Conservation (phyloP, 2,888 invertebrate species). For the Monochamus alternatus region DNA sequence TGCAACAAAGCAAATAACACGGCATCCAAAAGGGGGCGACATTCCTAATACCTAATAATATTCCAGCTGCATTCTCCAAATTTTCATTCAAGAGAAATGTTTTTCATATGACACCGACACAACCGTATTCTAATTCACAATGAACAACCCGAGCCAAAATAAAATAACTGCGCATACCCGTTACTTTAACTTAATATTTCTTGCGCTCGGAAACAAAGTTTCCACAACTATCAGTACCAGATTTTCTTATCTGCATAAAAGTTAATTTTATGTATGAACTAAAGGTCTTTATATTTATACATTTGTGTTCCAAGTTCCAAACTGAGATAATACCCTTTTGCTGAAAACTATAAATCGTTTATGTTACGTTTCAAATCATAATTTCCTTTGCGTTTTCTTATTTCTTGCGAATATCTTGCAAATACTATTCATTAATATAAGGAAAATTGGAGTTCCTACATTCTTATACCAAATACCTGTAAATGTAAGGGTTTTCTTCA, state of each 20-base stretch:
- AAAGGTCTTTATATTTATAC: conserved; percentile 12
- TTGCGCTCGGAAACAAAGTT: conserved; percentile 7
- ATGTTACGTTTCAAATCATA: not conserved
- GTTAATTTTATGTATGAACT: conserved; percentile 18
- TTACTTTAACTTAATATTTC: conserved; percentile 12
- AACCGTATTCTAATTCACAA: conserved; percentile 8
- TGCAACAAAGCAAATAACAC: not conserved
- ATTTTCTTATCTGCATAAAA: conserved; percentile 19
- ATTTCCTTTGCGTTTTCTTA: too few species aligned
- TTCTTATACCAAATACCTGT: too few species aligned
- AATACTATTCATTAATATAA: too few species aligned
- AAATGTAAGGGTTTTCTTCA: too few species aligned
- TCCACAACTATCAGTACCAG: conserved; percentile 16
- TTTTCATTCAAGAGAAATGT: conserved; percentile 6
- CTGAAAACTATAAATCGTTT: too few species aligned
- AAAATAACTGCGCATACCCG: conserved; percentile 7
- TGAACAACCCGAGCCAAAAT: not conserved
- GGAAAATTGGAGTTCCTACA: too few species aligned
- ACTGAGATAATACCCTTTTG: too few species aligned
- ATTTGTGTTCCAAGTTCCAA: not conserved
- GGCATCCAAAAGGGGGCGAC: not conserved
- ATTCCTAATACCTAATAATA: not conserved
- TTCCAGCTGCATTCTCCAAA: not conserved
- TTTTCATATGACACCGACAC: not conserved
- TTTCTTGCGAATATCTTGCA: too few species aligned